Percentiles rank a stretch among this genome's conserved stretches.
Conservation (phyloP, 2,888 invertebrate genomes). For the Dryocosmus kuriphilus region DNA sequence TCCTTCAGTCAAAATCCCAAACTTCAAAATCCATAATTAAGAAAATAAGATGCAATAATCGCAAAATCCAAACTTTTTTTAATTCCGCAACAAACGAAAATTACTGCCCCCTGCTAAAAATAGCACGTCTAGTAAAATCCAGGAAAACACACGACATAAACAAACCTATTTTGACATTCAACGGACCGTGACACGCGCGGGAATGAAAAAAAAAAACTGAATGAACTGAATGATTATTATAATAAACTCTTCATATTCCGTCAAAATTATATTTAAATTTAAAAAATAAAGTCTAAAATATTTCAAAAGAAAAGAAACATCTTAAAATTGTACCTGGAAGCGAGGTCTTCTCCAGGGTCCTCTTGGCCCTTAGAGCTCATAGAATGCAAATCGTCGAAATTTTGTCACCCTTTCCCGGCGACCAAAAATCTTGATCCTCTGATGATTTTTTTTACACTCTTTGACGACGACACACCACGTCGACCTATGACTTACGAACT, state of each 20-base stretch:
- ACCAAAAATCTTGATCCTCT: constrained; percentile 6
- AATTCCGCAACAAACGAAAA: neutral
- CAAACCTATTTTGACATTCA: constrained; percentile 12
- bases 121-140: constrained; percentile 22
- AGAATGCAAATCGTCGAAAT: constrained; percentile 72
- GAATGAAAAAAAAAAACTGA: neutral
- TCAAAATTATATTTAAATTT: neutral
- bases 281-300: neutral
- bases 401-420: constrained; percentile 55
- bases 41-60: neutral
- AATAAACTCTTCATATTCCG: neutral
- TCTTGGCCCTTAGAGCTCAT: constrained; percentile 76
- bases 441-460: neutral
- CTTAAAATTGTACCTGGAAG: constrained; percentile 71
- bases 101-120: neutral
- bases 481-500: neutral
- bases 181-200: constrained; percentile 7
- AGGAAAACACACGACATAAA: constrained; percentile 23
- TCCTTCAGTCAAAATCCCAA: neutral
- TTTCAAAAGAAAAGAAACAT: neutral
- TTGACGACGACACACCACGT: neutral
- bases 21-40: neutral
- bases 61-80: neutral
- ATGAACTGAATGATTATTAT: neutral
- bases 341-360: constrained; percentile 76